Conservation (phyloP, 2,888 invertebrate genomes). For the Agonopterix arenella region DNA sequence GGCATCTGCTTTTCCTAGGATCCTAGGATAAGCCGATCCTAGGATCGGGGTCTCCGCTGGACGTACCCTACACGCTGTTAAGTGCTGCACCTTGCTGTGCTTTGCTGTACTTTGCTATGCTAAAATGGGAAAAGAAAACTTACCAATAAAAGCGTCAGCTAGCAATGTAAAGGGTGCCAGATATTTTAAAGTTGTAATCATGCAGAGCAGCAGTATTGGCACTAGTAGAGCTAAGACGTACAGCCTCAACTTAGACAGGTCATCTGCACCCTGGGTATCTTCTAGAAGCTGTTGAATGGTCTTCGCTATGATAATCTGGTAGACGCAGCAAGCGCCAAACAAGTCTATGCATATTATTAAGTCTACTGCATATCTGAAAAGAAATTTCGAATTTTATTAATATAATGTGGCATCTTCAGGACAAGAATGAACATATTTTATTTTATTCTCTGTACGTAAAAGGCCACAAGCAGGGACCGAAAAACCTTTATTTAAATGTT, state of each 20-base stretch:
- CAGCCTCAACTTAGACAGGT: slow-evolving; percentile 38
- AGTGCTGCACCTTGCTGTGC: too few relatives aligned
- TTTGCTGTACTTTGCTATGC: background rate
- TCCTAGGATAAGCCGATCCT: too few relatives aligned
- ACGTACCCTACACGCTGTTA: too few relatives aligned
- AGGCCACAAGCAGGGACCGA: too few relatives aligned
- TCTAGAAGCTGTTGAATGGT: slow-evolving; percentile 52
- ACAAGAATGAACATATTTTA: too few relatives aligned
- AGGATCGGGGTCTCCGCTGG: too few relatives aligned
- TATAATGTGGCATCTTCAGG: too few relatives aligned
- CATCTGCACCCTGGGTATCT: slow-evolving; percentile 17
- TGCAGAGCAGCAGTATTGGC: slow-evolving; percentile 56
- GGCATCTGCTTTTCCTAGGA: too few relatives aligned
- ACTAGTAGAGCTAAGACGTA: slow-evolving; percentile 48
- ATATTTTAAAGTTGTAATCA: slow-evolving; percentile 64
- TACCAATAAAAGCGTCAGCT: slow-evolving; percentile 62
- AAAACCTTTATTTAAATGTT: too few relatives aligned
- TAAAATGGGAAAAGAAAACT: slow-evolving; percentile 11
- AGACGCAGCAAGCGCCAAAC: slow-evolving; percentile 65
- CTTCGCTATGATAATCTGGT: slow-evolving; percentile 64
- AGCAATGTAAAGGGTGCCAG: slow-evolving; percentile 59
- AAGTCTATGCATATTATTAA: slow-evolving; percentile 55
- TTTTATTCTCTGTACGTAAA: too few relatives aligned
- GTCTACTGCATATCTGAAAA: slow-evolving; percentile 50
- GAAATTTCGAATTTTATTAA: too few relatives aligned